These are phyloP conservation scores for Rhinogobius similis DNA, from an alignment of 2,113 vertebrate species.

Conservation along the genomic window DNA sequence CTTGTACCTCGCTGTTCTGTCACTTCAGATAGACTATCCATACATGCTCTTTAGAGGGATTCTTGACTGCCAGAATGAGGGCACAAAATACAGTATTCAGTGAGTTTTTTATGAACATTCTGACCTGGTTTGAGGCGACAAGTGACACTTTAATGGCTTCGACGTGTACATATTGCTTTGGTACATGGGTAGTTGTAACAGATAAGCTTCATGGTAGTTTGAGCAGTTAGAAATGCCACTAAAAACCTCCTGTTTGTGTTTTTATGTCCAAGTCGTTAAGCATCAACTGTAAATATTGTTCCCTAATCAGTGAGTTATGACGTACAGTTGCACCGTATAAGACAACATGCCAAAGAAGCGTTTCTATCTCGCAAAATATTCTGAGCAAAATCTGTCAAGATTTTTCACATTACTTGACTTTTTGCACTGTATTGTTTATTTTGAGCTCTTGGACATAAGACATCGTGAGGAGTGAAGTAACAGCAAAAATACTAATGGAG, in stretches of 20 bases:
- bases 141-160: slow-evolving; percentile 72
- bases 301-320: slow-evolving; percentile 6
- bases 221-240: neutral
- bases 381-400: no score
- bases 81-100: slow-evolving; percentile 45
- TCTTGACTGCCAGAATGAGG: slow-evolving; percentile 55
- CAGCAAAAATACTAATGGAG: neutral
- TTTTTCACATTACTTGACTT: neutral
- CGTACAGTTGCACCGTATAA: neutral
- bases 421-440: neutral
- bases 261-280: slow-evolving; percentile 23
- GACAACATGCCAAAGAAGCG: neutral
- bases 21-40: slow-evolving; percentile 34
- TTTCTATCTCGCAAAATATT: no score
- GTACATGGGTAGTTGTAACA: slow-evolving; percentile 36
- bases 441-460: neutral
- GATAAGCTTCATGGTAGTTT: slow-evolving; percentile 2
- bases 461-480: neutral
- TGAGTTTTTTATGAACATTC: slow-evolving; percentile 37
- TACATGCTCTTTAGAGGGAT: slow-evolving; percentile 37
- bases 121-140: slow-evolving; percentile 52
- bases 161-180: slow-evolving; percentile 56
- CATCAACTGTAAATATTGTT: slow-evolving; percentile 18
- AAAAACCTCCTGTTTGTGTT: slow-evolving; percentile 13
- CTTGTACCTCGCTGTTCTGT: slow-evolving; percentile 44